phyloP scores from a whole-genome alignment of 2,797 vertebrate genomes.

The Melanogrammus aeglefinus region DNA sequence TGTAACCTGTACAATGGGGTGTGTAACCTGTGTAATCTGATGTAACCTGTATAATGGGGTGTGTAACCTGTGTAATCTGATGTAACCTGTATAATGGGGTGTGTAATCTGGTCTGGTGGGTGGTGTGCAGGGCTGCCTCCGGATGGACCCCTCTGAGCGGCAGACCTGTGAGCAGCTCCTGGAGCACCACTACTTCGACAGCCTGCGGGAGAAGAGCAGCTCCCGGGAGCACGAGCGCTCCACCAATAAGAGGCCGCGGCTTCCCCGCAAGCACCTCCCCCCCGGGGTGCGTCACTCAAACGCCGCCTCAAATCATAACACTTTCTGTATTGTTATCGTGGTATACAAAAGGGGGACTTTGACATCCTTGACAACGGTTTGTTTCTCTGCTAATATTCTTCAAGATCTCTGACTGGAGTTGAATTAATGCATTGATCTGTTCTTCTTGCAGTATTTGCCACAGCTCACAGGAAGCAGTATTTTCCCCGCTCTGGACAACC shows the following conservation, averaged over 20 bases:
- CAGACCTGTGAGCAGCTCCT: constrained; percentile 87
- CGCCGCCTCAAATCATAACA: background rate
- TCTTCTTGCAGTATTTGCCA: constrained; percentile 79
- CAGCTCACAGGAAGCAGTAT: constrained; percentile 83
- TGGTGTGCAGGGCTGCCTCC: constrained; percentile 79
- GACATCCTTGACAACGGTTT: too few relatives aligned
- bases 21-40: background rate
- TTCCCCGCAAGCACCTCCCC: constrained; percentile 76
- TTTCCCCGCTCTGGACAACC: constrained; percentile 85
- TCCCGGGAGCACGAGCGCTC: constrained; percentile 71
- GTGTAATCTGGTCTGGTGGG: background rate
- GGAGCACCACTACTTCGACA: constrained; percentile 86
- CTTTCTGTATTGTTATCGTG: background rate
- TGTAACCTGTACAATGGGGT: too few relatives aligned
- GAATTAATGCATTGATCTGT: background rate
- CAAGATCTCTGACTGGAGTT: background rate
- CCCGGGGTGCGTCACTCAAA: constrained; percentile 74
- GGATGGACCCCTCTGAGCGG: constrained; percentile 87
- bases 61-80: background rate
- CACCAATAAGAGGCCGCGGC: constrained; percentile 67
- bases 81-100: too few relatives aligned
- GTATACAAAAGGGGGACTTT: too few relatives aligned
- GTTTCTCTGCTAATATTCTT: background rate
- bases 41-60: too few relatives aligned
- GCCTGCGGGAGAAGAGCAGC: constrained; percentile 69